These are phyloP conservation scores for Tragulus kanchil DNA, from an alignment of 2,113 vertebrate genomes.

Conservation along the genomic window DNA sequence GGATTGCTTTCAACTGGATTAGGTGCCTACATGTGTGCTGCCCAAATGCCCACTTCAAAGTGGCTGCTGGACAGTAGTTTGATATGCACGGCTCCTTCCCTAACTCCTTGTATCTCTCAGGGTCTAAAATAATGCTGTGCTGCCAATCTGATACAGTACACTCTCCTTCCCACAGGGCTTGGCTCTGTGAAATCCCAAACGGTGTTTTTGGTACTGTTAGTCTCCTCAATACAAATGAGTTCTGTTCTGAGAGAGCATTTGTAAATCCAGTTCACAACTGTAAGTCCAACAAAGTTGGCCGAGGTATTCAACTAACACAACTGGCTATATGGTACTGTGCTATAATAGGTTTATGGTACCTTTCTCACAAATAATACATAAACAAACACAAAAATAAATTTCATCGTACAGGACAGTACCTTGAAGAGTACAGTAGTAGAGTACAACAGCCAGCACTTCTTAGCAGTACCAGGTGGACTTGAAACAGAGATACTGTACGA, in stretches of 20 bases:
- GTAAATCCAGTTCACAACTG: not conserved
- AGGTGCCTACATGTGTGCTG: not conserved
- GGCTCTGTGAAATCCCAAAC: not conserved
- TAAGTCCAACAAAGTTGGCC: not conserved
- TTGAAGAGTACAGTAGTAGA: not conserved
- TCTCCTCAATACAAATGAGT: not conserved
- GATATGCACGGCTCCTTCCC: not conserved
- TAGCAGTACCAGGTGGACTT: not conserved
- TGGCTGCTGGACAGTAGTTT: not conserved
- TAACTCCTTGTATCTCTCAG: not conserved
- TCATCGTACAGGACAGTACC: not conserved
- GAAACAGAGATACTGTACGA: not conserved
- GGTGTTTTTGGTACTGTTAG: not conserved
- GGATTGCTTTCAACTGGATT: not conserved
- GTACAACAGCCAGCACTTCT: not conserved
- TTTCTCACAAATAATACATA: not conserved
- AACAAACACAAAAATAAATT: not conserved
- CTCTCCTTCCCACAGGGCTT: not conserved
- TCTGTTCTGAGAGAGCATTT: not conserved
- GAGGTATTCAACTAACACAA: not conserved
- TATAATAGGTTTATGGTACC: not conserved
- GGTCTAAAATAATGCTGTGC: not conserved
- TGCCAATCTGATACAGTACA: not conserved
- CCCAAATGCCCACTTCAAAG: not conserved
- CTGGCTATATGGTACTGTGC: not conserved